These are phyloP conservation scores for Crotalus tigris DNA, from an alignment of 2,113 vertebrate genomes.

Conservation along the genomic window DNA sequence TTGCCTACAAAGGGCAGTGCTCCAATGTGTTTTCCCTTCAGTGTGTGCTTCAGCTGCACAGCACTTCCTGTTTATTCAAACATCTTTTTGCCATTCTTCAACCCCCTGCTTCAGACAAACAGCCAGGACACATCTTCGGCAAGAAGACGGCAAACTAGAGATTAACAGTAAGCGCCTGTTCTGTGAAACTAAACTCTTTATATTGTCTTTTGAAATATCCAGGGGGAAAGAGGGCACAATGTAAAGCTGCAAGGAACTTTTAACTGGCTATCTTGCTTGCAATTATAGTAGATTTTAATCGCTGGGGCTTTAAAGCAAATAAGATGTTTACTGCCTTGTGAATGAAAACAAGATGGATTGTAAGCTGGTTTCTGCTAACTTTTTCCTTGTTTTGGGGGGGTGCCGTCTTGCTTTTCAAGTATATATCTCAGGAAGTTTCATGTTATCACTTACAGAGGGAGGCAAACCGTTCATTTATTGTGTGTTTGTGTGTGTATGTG, in stretches of 20 bases:
- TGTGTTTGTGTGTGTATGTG: background rate
- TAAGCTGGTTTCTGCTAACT: conserved; percentile 11
- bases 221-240: conserved; percentile 32
- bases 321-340: conserved; percentile 55
- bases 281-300: conserved; percentile 38
- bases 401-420: background rate
- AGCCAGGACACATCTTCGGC: conserved; percentile 76
- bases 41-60: conserved; percentile 79
- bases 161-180: conserved; percentile 69
- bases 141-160: conserved; percentile 74
- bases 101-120: conserved; percentile 81
- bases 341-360: conserved; percentile 15
- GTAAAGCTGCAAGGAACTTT: conserved; percentile 66
- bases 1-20: conserved; percentile 77
- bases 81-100: conserved; percentile 84
- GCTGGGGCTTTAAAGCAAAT: conserved; percentile 43
- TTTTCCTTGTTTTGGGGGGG: background rate
- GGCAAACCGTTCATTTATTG: background rate
- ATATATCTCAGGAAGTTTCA: background rate
- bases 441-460: background rate
- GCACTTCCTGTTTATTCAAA: conserved; percentile 98
- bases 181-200: conserved; percentile 73
- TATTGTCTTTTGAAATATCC: conserved; percentile 69
- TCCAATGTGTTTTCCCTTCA: conserved; percentile 83
- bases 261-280: conserved; percentile 34